Evolutionary conservation across 2,797 vertebrate species (phyloP), one percentile per base, ranked within the genome.

Genomic region (Eleutherodactylus coqui): DNA sequence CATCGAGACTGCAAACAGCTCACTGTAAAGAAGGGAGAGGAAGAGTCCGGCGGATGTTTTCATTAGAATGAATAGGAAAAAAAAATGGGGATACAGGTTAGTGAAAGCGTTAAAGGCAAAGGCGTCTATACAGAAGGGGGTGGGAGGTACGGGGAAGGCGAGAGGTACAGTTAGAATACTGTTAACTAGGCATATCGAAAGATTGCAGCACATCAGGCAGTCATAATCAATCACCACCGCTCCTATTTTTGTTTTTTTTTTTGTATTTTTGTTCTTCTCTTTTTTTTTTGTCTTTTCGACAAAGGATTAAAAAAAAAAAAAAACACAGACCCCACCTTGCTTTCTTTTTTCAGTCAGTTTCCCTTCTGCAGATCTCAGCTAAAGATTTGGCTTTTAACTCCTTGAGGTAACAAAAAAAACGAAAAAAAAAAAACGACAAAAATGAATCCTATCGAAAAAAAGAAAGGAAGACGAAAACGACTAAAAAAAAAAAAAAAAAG

Each of bases 321-420:
- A n/a, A n/a, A n/a, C n/a, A n/a, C n/a, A n/a, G 29, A 90, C 90
- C 75, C 91, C 91, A 92, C 92, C 92, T 93, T 92, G 45, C 21
- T 70, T 75, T 73, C n/a, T 27, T 90, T 27, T 90, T 90, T 86
- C 85, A 75, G 49, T 86, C 83, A 90, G 51, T 75, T 64, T 19
- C n/a, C 49, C 67, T 14, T 32, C 60, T 32, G 34, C 24, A n/a
- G 85, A 77, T 77, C 47, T 58, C 85, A 29, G 45, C 27, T 60
- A 73, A n/a, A 77, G 43, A 53, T 78, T 77, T 77, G 51, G 41
- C n/a, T 36, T 41, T 76, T 86, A 86, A 82, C 58, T 86, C 80
- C 85, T 83, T 27, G 79, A 77, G 27, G 75, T 45, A 38, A 36
- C 38, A 38, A 53, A 78, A 45, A 89, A 81, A 88, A 67, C 64